A percentile compares a stretch with the other conserved stretches of the same genome.
Conservation (phyloP, 1,140 invertebrate species). For the Drosophila pectinifera region DNA sequence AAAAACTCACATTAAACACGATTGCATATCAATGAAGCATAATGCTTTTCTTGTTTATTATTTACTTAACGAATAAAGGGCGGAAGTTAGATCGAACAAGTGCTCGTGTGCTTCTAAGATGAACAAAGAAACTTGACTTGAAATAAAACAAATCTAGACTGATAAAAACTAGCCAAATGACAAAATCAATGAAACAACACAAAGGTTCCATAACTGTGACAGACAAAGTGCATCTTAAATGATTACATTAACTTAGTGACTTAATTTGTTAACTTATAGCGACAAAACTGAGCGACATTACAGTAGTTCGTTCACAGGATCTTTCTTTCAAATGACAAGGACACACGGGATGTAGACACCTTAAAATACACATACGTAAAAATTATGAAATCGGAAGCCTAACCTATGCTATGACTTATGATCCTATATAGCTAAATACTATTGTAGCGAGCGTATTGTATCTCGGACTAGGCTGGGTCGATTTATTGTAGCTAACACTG, state of each 20-base stretch:
- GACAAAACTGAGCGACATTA: constrained; percentile 15
- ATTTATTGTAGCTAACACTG: not conserved
- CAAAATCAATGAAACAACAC: not conserved
- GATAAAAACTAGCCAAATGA: not conserved
- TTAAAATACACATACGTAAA: constrained; percentile 15
- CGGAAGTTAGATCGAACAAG: constrained; percentile 14
- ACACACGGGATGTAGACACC: too few species aligned
- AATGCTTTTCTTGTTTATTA: constrained; percentile 35
- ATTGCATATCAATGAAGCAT: constrained; percentile 6
- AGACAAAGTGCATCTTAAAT: constrained; percentile 1
- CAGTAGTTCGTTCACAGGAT: not conserved
- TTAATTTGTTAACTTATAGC: constrained; percentile 4
- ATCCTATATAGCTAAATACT: constrained; percentile 45
- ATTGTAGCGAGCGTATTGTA: constrained; percentile 33
- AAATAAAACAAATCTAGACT: not conserved
- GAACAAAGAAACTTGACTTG: too few species aligned
- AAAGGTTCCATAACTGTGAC: not conserved
- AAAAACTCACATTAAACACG: not conserved
- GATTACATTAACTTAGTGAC: not conserved
- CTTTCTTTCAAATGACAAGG: not conserved
- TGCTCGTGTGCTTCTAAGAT: too few species aligned
- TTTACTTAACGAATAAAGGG: constrained; percentile 25
- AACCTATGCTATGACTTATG: constrained; percentile 44
- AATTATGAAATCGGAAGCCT: constrained; percentile 14
- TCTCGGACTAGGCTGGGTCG: constrained; percentile 11